Evolutionary conservation across 1,140 invertebrate species (phyloP).

Genomic region (Aethina tumida): DNA sequence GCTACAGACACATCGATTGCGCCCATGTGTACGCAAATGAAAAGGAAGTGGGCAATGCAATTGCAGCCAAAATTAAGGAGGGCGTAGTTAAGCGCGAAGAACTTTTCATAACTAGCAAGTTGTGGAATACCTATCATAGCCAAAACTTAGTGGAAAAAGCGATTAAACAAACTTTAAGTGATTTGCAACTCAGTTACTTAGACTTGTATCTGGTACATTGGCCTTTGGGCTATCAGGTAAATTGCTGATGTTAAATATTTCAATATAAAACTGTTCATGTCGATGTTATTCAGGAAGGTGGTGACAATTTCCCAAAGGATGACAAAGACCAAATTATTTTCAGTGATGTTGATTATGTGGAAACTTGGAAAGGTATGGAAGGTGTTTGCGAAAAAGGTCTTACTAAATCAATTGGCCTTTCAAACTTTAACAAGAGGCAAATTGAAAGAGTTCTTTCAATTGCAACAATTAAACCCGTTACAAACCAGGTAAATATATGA

Average conservation of each 20-base stretch:
- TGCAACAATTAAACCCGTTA: slow-evolving; percentile 15
- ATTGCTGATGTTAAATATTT: neutral
- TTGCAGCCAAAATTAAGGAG: slow-evolving; percentile 60
- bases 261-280: slow-evolving; percentile 11
- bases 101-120: slow-evolving; percentile 56
- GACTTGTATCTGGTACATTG: slow-evolving; percentile 77
- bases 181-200: slow-evolving; percentile 60
- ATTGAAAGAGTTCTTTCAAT: slow-evolving; percentile 55
- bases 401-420: slow-evolving; percentile 71
- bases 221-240: slow-evolving; percentile 47
- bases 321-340: slow-evolving; percentile 42
- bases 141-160: slow-evolving; percentile 49
- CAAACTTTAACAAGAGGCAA: slow-evolving; percentile 84
- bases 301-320: slow-evolving; percentile 49
- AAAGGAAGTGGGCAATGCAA: slow-evolving; percentile 69
- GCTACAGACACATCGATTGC: slow-evolving; percentile 64
- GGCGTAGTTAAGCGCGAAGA: slow-evolving; percentile 59
- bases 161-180: slow-evolving; percentile 50
- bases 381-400: slow-evolving; percentile 60
- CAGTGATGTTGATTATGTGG: slow-evolving; percentile 66
- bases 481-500: slow-evolving; percentile 13
- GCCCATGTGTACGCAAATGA: slow-evolving; percentile 69
- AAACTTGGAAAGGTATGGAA: slow-evolving; percentile 88
- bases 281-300: slow-evolving; percentile 39
- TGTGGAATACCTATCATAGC: slow-evolving; percentile 59